phyloP scores from a whole-genome alignment of 2,797 vertebrate species.

The Brachyrhaphis roseni region DNA sequence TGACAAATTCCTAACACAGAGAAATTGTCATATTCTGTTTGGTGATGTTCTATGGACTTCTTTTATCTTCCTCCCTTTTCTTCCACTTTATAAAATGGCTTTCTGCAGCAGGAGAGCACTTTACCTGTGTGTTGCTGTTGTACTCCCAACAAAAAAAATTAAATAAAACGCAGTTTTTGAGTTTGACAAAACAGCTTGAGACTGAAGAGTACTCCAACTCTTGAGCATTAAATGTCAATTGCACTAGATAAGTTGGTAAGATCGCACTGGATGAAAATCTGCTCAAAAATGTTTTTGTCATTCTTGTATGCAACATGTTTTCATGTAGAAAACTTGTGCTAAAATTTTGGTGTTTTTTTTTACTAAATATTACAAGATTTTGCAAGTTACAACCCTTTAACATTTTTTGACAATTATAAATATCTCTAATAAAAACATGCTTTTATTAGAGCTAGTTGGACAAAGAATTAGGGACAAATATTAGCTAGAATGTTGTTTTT shows the following conservation, averaged over 20 bases:
- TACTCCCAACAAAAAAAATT: not conserved
- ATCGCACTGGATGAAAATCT: not conserved
- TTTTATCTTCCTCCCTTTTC: not conserved
- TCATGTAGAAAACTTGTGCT: not conserved
- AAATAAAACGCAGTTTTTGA: not conserved
- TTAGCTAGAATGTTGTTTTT: slow-evolving; percentile 22
- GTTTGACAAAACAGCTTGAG: not conserved
- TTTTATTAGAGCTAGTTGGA: not conserved
- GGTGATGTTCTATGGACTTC: not conserved
- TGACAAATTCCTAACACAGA: not conserved
- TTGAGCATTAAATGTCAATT: slow-evolving; percentile 1
- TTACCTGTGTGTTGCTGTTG: not conserved
- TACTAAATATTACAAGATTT: not conserved
- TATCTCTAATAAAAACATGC: no score
- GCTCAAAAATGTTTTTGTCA: not conserved
- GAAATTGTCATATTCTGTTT: not conserved
- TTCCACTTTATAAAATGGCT: not conserved
- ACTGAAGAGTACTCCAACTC: not conserved
- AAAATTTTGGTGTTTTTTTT: not conserved
- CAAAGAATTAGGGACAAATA: slow-evolving; percentile 8
- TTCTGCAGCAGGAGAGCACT: not conserved
- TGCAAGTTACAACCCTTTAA: not conserved
- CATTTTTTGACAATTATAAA: not conserved
- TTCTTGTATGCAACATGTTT: not conserved
- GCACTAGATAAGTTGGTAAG: not conserved